Percentiles rank a stretch among this genome's conserved stretches.
These are phyloP conservation scores for Metaphire vulgaris DNA, from an alignment of 1,140 invertebrate species.

Conservation along the genomic window DNA sequence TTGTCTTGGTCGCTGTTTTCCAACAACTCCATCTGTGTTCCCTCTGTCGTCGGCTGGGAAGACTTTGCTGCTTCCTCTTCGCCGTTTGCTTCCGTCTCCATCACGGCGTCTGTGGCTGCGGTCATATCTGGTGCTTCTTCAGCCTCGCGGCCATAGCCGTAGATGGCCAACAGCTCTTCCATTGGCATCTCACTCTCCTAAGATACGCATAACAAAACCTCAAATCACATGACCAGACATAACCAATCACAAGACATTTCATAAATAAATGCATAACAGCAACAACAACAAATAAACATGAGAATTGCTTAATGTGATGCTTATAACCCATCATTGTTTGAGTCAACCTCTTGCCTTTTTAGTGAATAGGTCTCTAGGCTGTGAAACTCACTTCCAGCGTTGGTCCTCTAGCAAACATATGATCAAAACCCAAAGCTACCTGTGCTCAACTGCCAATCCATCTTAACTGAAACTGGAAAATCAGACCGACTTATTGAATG, in stretches of 20 bases:
- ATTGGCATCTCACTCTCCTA: conserved; percentile 79
- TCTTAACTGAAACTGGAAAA: neutral
- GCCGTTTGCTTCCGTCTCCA: conserved; percentile 51
- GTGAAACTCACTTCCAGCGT: no score
- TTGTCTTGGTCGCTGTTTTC: conserved; percentile 46
- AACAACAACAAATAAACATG: neutral
- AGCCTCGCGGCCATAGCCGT: conserved; percentile 60
- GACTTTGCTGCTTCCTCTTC: conserved; percentile 57
- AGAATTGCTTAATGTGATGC: neutral
- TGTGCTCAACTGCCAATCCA: no score
- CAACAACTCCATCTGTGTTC: conserved; percentile 45
- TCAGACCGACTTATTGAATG: neutral
- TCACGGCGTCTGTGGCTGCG: conserved; percentile 39
- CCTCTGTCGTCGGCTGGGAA: conserved; percentile 54
- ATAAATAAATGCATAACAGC: neutral
- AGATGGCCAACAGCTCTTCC: conserved; percentile 80
- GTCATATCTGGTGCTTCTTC: neutral
- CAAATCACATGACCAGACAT: conserved; percentile 9
- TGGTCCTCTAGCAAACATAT: no score
- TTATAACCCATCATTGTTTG: neutral
- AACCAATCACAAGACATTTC: conserved; percentile 9
- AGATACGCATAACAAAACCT: conserved; percentile 23
- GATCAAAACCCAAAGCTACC: no score
- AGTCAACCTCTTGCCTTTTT: neutral
- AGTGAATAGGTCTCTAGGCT: no score